Evolutionary conservation across 1,140 invertebrate genomes (phyloP).

Genomic region (Cherax destructor): DNA sequence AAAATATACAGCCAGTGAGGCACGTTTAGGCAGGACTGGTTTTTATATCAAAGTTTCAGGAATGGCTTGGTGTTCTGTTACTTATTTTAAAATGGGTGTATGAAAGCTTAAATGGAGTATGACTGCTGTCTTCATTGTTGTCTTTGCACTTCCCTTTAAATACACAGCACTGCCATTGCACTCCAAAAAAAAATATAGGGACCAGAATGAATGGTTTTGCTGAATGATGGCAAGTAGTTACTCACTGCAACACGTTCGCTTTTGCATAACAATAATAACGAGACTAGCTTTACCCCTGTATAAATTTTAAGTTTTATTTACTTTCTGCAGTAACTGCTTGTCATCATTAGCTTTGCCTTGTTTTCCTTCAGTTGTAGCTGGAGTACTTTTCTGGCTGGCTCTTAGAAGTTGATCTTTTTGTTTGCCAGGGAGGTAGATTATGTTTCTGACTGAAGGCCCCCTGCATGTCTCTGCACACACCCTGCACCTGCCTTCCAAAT

Average conservation of each 20-base stretch:
- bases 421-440: neutral
- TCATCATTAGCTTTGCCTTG: neutral
- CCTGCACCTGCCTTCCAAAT: neutral
- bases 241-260: neutral
- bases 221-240: constrained; percentile 29
- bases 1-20: constrained; percentile 33
- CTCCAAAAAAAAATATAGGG: constrained; percentile 51
- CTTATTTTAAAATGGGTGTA: neutral
- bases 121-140: constrained; percentile 7
- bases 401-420: neutral
- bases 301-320: neutral
- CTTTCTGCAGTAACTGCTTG: neutral
- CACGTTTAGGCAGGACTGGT: constrained; percentile 10
- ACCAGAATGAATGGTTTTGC: constrained; percentile 45
- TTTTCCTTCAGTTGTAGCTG: neutral
- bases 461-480: neutral
- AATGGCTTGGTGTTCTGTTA: constrained; percentile 2
- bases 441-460: neutral
- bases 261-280: neutral
- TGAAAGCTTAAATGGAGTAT: constrained; percentile 4
- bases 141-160: constrained; percentile 38
- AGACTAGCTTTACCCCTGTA: neutral
- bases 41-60: constrained; percentile 23
- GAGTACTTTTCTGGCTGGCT: neutral
- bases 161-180: constrained; percentile 54